Evolutionary conservation across 2,113 vertebrate genomes (phyloP), one percentile per base, ranked within the genome.

Genomic region (Chiloscyllium plagiosum): DNA sequence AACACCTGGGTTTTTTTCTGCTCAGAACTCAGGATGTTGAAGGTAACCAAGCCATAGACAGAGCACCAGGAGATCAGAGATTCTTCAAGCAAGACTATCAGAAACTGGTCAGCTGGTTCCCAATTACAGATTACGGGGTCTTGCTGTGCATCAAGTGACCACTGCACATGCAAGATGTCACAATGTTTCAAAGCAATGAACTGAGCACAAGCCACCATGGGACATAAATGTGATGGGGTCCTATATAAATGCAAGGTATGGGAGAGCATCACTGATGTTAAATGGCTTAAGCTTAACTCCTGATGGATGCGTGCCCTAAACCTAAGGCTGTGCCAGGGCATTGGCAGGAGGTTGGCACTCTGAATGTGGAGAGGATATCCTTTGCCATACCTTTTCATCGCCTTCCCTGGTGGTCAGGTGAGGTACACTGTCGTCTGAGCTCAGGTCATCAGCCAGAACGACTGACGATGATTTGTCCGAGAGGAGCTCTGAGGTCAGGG

Each of bases 391-490:
- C 98, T 98, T 98, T 96, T 96, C 96, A 65, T 98, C 61, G 7
- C 65, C 20, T 37, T 68, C 98, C 96, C 96, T 97, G 0, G 97
- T 96, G 96, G 97, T 97, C 96, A 98, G 97, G 2, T 98, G 98
- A 96, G 98, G 98, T 96, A 97, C 96, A 95, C 97, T 98, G 95
- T 98, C 98, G n/a, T 99, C 99, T 94, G 98, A 97, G 97, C 98
- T 98, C 96, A 98, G 97, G 96, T 99, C 98, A 12, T 99, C 99
- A 0, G 98, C 98, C 96, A 99, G 97, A 69, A 98, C 97, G 83
- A 99, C 98, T 80, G 99, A 99, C 0, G 98, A 99, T 69, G 99
- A 99, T 97, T 98, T 98, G 97, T 99, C 99, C 50, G 99, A 99
- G 86, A 98, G 96, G 95, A 97, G 97, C 96, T 98, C 98, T 0